Base-by-base conservation (phyloP, 2,113 vertebrate genomes). In the Dissostichus mawsoni region DNA sequence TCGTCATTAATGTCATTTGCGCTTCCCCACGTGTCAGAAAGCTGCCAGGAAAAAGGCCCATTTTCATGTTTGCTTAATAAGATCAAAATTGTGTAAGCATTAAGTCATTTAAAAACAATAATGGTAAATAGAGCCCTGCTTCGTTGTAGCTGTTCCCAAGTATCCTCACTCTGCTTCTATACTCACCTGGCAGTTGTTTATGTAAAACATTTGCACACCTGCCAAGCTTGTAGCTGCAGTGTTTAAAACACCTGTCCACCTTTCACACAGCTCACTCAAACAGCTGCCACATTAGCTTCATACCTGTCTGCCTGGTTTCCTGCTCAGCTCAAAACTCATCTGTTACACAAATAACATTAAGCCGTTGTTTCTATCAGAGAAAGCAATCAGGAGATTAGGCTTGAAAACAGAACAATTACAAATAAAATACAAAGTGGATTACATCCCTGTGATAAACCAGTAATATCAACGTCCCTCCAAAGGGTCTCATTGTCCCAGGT, bases 221-320 rank as follows among this genome's bases (percentile, higher is more conserved):
- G 78, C 48, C 36, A 29, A 29, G 14, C 53, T 63, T 58, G 17
- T 44, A 45, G 69, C 58, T 45, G 33, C 73, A 62, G 0, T 33
- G 56, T 61, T 33, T 36, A 41, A 69, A 63, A 81, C 76, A 86
- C 77, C 85, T 83, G 77, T 50, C 68, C 44, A 56, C 16, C 62
- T 3, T 61, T 70, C 48, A 77, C 66, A 78, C 66, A 59, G 9
- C 14, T 53, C 61, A 63, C 17, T 63, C 20, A 66, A 7, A 65
- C 81, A 77, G 52, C 78, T 78, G 84, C 68, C 67, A 45, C 11
- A 33, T 58, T 61, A 73, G 3, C 44, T 20, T 12, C 59, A 25
- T 56, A 76, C 75, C 70, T 76, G 68, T 70, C 78, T 47, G 78
- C 20, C 48, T 33, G 57, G 51, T 73, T 57, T 76, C 61, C 65